Base-by-base conservation (phyloP, 1,140 invertebrate genomes). In the Aricia agestis region DNA sequence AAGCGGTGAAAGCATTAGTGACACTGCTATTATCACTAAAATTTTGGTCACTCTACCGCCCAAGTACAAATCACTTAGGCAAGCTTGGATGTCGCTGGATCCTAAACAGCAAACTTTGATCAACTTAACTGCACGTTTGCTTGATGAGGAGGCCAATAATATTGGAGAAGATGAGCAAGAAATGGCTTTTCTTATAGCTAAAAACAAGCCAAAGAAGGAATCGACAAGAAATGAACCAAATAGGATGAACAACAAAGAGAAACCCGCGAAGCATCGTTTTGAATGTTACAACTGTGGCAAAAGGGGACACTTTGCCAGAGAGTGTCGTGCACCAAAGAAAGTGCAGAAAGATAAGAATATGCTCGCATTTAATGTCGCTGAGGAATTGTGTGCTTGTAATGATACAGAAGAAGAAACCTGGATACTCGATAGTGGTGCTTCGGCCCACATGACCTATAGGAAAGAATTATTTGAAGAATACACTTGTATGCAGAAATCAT, bases 21-120 rank as follows among this genome's bases (percentile, higher is more conserved):
- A 86, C 31, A 82, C 72, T 10, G 85, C 82, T 3, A 59, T 89
- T 0, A 86, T 87, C 42, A 85, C 85, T 63, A 87, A 91, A 74
- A 82, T 85, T 65, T 52, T 84, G 10, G 36, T 2, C 5, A 36
- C 36, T 7, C 6, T 36, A 9, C 36, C 36, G 9, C 36, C 5
- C 9, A 7, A 36, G 9, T 36, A 36, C 36, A 36, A 9, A 36
- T 36, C 36, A 36, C 5, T 36, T 9, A 7, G 36, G 6, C 36
- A 36, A 36, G 36, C 36, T 1, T 36, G 36, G 36, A 36, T 36
- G 36, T 87, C 82, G 41, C 31, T 89, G 18, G 81, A 83, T 76
- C 75, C 79, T 1, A 3, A 13, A 6, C 13, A 32, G 10, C 84
- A 89, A 76, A 89, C 80, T 18, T 65, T 88, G 15, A 9, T 66